phyloP scores from a whole-genome alignment of 1,140 invertebrate species.

The Drosophila guanche region DNA sequence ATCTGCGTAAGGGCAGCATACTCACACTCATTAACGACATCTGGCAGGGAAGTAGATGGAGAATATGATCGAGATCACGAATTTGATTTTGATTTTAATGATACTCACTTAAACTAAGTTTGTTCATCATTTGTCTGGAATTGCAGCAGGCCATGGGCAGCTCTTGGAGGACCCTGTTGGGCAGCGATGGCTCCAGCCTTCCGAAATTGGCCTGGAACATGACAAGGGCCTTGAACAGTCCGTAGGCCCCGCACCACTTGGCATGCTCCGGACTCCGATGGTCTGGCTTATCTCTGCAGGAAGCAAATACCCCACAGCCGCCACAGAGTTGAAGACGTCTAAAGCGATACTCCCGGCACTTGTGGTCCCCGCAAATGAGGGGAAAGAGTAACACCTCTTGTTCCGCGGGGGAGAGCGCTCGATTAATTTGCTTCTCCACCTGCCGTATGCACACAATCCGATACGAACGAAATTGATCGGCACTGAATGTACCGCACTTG shows the following conservation, averaged over 20 bases:
- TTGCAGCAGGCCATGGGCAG: constrained; percentile 57
- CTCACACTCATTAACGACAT: constrained; percentile 85
- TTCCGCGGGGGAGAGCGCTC: constrained; percentile 87
- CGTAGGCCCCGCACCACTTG: constrained; percentile 85
- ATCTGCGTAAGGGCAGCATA: constrained; percentile 87
- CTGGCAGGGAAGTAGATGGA: constrained; percentile 21
- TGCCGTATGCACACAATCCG: constrained; percentile 86
- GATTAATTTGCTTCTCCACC: constrained; percentile 85
- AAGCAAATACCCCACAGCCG: constrained; percentile 86
- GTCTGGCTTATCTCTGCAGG: constrained; percentile 83
- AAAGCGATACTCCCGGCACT: constrained; percentile 84
- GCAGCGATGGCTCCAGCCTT: constrained; percentile 85
- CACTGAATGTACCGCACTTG: constrained; percentile 84
- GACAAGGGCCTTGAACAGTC: constrained; percentile 85
- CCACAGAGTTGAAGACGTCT: constrained; percentile 84
- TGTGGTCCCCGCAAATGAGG: constrained; percentile 85
- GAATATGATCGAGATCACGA: too few relatives aligned
- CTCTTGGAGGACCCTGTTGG: constrained; percentile 83
- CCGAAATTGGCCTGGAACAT: constrained; percentile 85
- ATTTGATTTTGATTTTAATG: not conserved
- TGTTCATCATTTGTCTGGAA: constrained; percentile 61
- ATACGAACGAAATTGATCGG: constrained; percentile 86
- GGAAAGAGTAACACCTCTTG: constrained; percentile 88
- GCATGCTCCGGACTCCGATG: constrained; percentile 84
- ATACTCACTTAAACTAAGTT: constrained; percentile 55